Conservation (phyloP, 1,140 invertebrate species). For the Oreohelix idahoensis region DNA sequence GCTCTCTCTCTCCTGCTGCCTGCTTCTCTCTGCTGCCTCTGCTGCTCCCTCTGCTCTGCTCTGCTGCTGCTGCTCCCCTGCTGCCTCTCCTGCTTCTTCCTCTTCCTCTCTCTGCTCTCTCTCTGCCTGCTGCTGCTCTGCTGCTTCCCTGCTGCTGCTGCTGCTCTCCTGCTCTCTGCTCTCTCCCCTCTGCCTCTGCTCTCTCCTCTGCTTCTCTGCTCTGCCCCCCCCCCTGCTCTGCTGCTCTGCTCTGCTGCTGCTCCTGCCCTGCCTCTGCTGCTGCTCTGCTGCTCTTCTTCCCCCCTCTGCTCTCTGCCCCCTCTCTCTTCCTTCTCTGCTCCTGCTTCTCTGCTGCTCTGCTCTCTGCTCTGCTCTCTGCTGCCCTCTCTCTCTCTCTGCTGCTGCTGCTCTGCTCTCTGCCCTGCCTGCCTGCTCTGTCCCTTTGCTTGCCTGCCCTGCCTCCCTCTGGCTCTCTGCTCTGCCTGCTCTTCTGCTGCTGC, state of each 20-base stretch:
- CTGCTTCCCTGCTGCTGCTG: background rate
- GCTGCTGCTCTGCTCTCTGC: too few species aligned
- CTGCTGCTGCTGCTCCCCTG: too few species aligned
- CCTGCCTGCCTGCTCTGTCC: too few species aligned
- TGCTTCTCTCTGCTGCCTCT: background rate
- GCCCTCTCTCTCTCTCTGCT: too few species aligned
- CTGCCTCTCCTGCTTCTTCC: too few species aligned
- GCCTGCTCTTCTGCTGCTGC: too few species aligned
- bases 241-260: background rate
- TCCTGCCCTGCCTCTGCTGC: background rate
- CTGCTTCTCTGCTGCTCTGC: background rate
- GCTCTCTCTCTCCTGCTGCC: background rate
- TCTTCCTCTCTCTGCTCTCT: too few species aligned
- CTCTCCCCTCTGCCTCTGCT: background rate
- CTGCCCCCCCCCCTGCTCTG: background rate
- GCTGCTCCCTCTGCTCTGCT: background rate
- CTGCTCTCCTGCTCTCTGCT: background rate
- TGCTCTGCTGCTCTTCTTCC: background rate
- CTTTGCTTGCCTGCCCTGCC: too few species aligned
- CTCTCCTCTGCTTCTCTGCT: background rate
- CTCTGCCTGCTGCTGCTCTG: background rate
- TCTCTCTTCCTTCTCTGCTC: background rate
- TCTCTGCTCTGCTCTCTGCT: too few species aligned
- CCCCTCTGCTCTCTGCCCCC: background rate
- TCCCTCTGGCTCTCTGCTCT: background rate